A percentile compares a stretch with the other conserved stretches of the same genome.
Conservation (phyloP, 2,888 invertebrate genomes). For the Oeneis ivallda region DNA sequence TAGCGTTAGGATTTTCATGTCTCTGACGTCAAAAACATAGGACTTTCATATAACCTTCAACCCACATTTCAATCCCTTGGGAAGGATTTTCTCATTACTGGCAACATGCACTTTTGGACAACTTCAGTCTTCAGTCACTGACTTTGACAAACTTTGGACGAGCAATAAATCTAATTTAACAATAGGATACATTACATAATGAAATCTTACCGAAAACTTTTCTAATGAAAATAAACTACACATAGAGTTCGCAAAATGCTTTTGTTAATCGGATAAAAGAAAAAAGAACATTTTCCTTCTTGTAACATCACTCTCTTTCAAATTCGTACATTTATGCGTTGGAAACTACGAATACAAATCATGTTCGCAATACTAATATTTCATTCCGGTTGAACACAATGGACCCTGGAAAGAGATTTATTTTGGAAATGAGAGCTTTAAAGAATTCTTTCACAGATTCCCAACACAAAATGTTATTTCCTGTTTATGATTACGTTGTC, state of each 20-base stretch:
- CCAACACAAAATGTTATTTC: conserved; percentile 12
- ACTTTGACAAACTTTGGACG: no score
- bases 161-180: no score
- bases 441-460: conserved; percentile 6
- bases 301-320: conserved; percentile 4
- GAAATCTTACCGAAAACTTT: background rate
- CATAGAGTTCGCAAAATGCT: background rate
- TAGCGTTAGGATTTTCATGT: no score
- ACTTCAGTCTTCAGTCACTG: no score
- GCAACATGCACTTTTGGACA: no score
- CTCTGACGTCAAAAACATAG: no score
- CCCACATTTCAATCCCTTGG: no score
- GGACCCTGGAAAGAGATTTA: conserved; percentile 11
- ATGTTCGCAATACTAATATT: conserved; percentile 19
- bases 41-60: no score
- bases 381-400: conserved; percentile 8
- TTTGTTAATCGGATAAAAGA: background rate
- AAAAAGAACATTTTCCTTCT: background rate
- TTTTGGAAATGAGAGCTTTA: conserved; percentile 8
- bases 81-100: no score
- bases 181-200: background rate
- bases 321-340: conserved; percentile 9
- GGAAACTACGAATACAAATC: conserved; percentile 19
- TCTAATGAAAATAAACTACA: background rate
- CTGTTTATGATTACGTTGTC: conserved; percentile 8